Base-by-base conservation (phyloP, 2,888 invertebrate species). In the Rapana venosa region DNA sequence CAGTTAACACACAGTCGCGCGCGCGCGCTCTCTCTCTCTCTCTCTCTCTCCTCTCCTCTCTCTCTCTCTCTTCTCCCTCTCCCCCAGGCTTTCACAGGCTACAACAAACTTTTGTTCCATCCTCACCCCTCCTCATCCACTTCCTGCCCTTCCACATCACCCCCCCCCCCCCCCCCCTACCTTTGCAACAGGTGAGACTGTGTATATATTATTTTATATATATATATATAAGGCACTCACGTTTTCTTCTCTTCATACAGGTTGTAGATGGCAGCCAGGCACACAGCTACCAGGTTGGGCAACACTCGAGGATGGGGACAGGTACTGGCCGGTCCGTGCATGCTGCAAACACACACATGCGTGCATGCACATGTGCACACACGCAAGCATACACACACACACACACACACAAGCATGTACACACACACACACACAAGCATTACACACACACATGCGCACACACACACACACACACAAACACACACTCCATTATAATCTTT, bases 241-340 rank as follows among this genome's bases (percentile, higher is more conserved):
- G 91, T 92, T 93, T 95, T 96, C 90, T 93, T 95, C 22, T 96
- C 96, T 92, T 97, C 97, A 93, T 97, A 97, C 88, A 96, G 95
- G 87, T 96, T 95, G 94, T 97, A 97, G 93, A 97, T 97, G 32
- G 98, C 98, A 58, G 98, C 97, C 22, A 98, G 97, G 92, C 98
- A 98, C 26, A 98, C 97, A 0, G 98, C 97, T 2, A 98, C 97
- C 79, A 98, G 97, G 96, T 98, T 98, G 22, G 98, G 98, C 88
- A 98, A 97, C 1, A 98, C 97, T 88, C 98, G 97, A 0, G 98
- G 98, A 96, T 98, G 98, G 1, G 98, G 98, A 95, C 98, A 98
- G 79, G 97, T 96, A 93, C 97, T 97, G 90, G 97, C 97, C 32
- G 97, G 97, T 11, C 98, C 98, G 96, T 98, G 98, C 93, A 98